These are phyloP conservation scores for Tetheella fluctuosa DNA, from an alignment of 2,888 invertebrate genomes.

Conservation along the genomic window DNA sequence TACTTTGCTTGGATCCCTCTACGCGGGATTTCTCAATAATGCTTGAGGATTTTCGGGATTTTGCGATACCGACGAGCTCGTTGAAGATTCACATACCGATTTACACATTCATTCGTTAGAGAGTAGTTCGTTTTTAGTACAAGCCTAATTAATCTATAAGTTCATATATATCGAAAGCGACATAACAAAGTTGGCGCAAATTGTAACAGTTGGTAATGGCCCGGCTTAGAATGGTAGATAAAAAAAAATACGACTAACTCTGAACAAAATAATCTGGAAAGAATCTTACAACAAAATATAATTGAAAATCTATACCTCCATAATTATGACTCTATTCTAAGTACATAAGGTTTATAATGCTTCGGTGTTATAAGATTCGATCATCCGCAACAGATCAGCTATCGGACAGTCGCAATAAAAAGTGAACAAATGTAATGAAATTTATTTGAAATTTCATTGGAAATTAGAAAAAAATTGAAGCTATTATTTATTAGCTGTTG, in stretches of 20 bases:
- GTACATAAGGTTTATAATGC: background rate
- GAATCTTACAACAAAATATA: background rate
- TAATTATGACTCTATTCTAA: constrained; percentile 8
- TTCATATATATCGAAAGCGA: no score
- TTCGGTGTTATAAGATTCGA: constrained; percentile 2
- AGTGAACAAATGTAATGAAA: constrained; percentile 16
- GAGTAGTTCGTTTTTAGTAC: no score
- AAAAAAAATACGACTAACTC: background rate
- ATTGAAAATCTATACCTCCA: background rate
- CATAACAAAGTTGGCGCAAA: no score
- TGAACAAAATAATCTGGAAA: background rate
- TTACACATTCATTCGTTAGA: no score
- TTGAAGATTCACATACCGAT: no score
- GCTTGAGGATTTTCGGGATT: no score
- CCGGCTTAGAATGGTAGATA: background rate
- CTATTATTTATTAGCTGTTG: background rate
- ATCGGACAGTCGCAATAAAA: constrained; percentile 13
- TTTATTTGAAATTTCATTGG: no score
- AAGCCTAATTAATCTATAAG: no score
- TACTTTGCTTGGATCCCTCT: no score
- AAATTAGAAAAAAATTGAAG: no score
- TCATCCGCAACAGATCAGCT: constrained; percentile 20
- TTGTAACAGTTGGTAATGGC: background rate
- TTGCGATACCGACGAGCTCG: no score
- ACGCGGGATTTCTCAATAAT: no score